Evolutionary conservation across 2,888 invertebrate genomes (phyloP).

Genomic region (Branchipolynoe longqiensis): DNA sequence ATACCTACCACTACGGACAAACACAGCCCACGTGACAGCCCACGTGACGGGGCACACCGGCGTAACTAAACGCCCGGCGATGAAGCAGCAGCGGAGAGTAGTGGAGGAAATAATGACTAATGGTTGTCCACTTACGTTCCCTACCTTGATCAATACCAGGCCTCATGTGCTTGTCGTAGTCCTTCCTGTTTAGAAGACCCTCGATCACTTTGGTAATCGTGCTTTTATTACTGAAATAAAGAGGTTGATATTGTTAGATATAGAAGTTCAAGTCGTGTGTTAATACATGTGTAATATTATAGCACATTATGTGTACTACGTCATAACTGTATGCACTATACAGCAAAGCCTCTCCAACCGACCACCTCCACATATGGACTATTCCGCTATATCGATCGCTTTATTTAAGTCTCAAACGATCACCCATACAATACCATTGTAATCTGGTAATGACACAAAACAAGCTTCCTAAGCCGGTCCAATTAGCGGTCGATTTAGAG

Average conservation of each 20-base stretch:
- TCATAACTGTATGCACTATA: neutral
- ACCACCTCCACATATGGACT: no score
- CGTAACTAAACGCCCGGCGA: neutral
- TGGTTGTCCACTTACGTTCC: constrained; percentile 46
- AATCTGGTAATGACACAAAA: no score
- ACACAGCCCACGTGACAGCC: constrained; percentile 25
- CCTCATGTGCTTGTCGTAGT: constrained; percentile 50
- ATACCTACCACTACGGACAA: constrained; percentile 14
- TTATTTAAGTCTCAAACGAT: no score
- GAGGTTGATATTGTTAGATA: neutral
- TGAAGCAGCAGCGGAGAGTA: constrained; percentile 46
- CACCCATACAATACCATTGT: no score
- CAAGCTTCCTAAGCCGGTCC: no score
- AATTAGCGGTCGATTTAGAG: no score
- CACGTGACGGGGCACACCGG: neutral
- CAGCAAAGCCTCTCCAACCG: no score
- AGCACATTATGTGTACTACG: neutral
- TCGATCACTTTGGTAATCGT: constrained; percentile 51
- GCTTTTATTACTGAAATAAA: constrained; percentile 46
- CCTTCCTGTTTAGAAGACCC: constrained; percentile 32
- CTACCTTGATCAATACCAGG: constrained; percentile 54
- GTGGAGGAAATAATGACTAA: constrained; percentile 55
- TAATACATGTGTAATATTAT: neutral
- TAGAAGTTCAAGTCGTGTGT: neutral
- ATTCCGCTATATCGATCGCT: no score